These are phyloP conservation scores for Tanaodytes sp. DNA, from an alignment of 2,888 invertebrate species.

Conservation along the genomic window DNA sequence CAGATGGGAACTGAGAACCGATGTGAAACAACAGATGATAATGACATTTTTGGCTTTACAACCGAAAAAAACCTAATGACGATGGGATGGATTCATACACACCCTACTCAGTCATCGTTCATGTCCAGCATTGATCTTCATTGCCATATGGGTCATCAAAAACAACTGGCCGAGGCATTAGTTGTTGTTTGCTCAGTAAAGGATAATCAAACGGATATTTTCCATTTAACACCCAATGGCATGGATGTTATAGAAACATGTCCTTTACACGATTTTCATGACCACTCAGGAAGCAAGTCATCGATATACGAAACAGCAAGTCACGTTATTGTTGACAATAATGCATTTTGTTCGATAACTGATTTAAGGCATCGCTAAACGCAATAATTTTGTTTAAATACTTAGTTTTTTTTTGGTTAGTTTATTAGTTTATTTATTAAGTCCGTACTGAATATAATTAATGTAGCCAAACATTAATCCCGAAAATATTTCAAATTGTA, in stretches of 20 bases:
- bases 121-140: background rate
- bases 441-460: too few relatives aligned
- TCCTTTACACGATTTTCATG: background rate
- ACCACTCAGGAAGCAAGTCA: too few relatives aligned
- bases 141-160: background rate
- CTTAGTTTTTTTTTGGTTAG: too few relatives aligned
- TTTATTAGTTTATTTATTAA: too few relatives aligned
- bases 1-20: too few relatives aligned
- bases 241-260: background rate
- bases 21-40: background rate
- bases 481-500: too few relatives aligned
- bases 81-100: background rate
- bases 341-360: too few relatives aligned
- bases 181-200: slow-evolving; percentile 1
- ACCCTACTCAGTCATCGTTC: background rate
- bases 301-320: background rate
- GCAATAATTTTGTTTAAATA: too few relatives aligned
- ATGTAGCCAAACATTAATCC: too few relatives aligned
- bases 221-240: background rate
- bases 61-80: background rate
- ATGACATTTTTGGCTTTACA: too few relatives aligned
- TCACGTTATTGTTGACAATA: background rate
- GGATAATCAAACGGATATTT: background rate
- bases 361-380: too few relatives aligned
- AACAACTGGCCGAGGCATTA: background rate